Conservation (phyloP, 2,888 invertebrate genomes). For the Lasioglossum oenotherae region DNA sequence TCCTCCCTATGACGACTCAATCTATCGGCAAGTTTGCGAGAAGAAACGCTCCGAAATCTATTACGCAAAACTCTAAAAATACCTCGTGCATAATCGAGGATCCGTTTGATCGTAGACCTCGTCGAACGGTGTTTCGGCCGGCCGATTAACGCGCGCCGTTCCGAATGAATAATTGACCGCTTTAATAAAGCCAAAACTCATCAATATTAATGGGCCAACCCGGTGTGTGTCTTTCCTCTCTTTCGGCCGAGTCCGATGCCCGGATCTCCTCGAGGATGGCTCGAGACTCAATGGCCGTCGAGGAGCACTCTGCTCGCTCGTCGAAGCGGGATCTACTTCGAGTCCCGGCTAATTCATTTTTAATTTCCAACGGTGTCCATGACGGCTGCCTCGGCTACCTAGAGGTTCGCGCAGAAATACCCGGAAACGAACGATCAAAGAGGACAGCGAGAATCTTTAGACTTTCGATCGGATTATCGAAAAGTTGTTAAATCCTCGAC, state of each 20-base stretch:
- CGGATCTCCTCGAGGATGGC: constrained; percentile 28
- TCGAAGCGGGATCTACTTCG: neutral
- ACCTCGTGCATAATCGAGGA: constrained; percentile 38
- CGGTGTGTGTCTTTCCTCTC: constrained; percentile 20
- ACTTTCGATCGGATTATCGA: constrained; percentile 14
- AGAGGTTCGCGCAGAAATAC: neutral
- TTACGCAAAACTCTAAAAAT: constrained; percentile 47
- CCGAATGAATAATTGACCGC: constrained; percentile 52
- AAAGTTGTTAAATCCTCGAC: neutral
- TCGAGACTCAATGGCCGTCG: constrained; percentile 37
- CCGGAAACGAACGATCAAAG: neutral
- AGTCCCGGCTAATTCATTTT: constrained; percentile 3
- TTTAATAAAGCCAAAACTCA: constrained; percentile 43
- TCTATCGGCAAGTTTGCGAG: constrained; percentile 1
- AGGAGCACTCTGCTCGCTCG: neutral
- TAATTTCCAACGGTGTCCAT: neutral
- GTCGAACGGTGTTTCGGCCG: constrained; percentile 24
- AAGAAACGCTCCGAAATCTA: neutral
- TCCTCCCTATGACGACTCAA: neutral
- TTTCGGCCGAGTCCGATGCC: constrained; percentile 26
- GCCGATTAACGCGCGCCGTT: constrained; percentile 49
- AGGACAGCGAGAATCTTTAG: neutral
- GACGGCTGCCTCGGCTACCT: neutral
- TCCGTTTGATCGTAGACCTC: constrained; percentile 27
- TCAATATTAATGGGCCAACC: constrained; percentile 53